phyloP scores from a whole-genome alignment of 2,113 vertebrate species.

The Chinchilla lanigera region DNA sequence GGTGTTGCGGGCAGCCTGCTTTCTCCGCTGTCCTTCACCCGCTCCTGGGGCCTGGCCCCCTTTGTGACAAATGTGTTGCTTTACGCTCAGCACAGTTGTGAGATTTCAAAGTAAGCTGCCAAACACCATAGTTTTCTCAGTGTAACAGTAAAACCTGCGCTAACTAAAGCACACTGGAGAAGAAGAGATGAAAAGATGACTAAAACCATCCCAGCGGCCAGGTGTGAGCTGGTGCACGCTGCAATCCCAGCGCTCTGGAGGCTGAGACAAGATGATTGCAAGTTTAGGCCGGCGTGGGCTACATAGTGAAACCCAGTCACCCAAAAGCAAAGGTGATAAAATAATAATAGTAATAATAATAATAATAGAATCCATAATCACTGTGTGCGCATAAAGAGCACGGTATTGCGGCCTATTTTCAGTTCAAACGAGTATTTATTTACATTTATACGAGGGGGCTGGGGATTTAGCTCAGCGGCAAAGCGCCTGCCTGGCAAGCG shows the following conservation, averaged over 20 bases:
- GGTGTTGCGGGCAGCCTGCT: background rate
- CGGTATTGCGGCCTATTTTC: no score
- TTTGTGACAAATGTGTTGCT: background rate
- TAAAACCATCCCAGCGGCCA: background rate
- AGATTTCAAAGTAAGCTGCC: conserved; percentile 15
- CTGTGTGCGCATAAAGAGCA: background rate
- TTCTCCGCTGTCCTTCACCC: background rate
- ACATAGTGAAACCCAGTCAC: background rate
- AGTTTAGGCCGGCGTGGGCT: background rate
- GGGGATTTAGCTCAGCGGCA: no score
- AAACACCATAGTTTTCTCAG: background rate
- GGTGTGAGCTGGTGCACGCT: background rate
- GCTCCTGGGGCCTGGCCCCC: background rate
- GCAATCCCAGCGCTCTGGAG: background rate
- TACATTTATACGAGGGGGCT: no score
- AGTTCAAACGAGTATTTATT: background rate
- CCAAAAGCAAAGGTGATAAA: background rate
- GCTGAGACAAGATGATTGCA: background rate
- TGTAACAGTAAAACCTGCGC: background rate
- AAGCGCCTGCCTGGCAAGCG: no score
- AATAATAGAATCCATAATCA: background rate
- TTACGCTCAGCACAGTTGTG: conserved; percentile 33
- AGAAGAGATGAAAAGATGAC: background rate
- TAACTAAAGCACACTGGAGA: background rate
- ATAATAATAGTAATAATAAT: background rate